phyloP scores from a whole-genome alignment of 2,797 vertebrate genomes.

The Lateolabrax maculatus region DNA sequence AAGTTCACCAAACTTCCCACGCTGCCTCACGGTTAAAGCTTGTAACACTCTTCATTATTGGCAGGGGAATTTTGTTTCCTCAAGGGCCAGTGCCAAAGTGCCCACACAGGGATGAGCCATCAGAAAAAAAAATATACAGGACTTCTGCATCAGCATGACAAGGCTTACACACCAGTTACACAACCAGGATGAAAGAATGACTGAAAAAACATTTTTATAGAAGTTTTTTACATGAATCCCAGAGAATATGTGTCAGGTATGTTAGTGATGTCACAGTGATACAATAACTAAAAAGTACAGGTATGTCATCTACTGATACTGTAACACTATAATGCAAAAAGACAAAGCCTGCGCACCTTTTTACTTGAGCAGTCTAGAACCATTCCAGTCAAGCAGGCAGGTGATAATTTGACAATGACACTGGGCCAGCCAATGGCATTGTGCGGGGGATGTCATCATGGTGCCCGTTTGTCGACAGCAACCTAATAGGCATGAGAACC shows the following conservation, averaged over 20 bases:
- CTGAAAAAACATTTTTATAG: background rate
- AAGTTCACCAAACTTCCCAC: constrained; percentile 84
- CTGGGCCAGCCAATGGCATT: constrained; percentile 32
- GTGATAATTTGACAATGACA: constrained; percentile 37
- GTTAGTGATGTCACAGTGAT: background rate
- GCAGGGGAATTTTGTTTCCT: constrained; percentile 49
- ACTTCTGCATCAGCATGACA: constrained; percentile 63
- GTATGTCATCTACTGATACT: background rate
- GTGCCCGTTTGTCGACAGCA: constrained; percentile 54
- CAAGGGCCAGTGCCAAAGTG: constrained; percentile 6
- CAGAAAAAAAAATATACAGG: background rate
- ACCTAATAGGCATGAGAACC: constrained; percentile 75
- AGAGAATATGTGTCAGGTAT: background rate
- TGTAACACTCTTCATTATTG: constrained; percentile 51
- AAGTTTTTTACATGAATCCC: background rate
- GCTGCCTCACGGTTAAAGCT: constrained; percentile 59
- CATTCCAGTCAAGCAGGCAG: constrained; percentile 8
- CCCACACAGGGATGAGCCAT: constrained; percentile 46
- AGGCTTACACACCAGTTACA: constrained; percentile 13
- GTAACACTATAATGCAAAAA: background rate
- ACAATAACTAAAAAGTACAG: background rate
- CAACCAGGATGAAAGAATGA: background rate
- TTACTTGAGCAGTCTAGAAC: background rate
- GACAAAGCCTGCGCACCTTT: background rate
- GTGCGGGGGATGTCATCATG: constrained; percentile 26